These are phyloP conservation scores for Zele albiditarsus DNA, from an alignment of 2,888 invertebrate genomes.

Conservation along the genomic window DNA sequence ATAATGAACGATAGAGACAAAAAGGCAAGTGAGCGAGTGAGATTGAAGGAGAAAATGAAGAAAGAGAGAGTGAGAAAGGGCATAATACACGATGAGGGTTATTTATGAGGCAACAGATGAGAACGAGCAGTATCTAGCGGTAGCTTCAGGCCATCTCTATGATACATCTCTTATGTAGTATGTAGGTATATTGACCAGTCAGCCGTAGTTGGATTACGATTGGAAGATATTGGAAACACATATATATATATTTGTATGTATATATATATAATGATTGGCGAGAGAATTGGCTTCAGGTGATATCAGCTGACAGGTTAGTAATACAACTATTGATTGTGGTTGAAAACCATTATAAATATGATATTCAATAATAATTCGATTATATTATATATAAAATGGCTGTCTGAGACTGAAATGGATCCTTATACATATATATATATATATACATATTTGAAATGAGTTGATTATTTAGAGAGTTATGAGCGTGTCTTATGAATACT, in stretches of 20 bases:
- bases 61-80: neutral
- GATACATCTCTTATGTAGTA: conserved; percentile 14
- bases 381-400: neutral
- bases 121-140: conserved; percentile 22
- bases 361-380: conserved; percentile 19
- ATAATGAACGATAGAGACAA: neutral
- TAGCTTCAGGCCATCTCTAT: conserved; percentile 19
- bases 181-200: conserved; percentile 12
- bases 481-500: too few relatives aligned
- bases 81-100: conserved; percentile 12
- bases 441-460: neutral
- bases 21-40: neutral
- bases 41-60: neutral
- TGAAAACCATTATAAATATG: conserved; percentile 3
- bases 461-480: too few relatives aligned
- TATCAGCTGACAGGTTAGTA: conserved; percentile 16
- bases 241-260: conserved; percentile 9
- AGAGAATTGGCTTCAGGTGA: conserved; percentile 5
- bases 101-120: conserved; percentile 18
- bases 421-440: neutral
- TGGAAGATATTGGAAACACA: conserved; percentile 19
- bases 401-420: neutral
- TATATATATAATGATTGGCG: conserved; percentile 12
- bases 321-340: conserved; percentile 20
- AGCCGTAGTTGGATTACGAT: conserved; percentile 12